Evolutionary conservation across 2,888 invertebrate species (phyloP).

Genomic region (Tinea semifulvella): DNA sequence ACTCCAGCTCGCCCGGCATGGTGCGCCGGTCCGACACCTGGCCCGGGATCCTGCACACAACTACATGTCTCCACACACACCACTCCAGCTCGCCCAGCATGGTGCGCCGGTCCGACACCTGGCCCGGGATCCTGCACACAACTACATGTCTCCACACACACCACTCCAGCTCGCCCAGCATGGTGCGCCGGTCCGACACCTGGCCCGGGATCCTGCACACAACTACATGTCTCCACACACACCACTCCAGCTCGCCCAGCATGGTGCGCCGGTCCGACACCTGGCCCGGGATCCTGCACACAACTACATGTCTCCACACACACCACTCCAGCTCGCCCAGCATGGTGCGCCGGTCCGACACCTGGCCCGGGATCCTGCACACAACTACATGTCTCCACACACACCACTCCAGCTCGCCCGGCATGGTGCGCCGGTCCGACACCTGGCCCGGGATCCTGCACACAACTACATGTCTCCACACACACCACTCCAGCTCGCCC

Average conservation of each 20-base stretch:
- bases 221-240: too few species aligned
- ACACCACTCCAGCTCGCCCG: conserved; percentile 99
- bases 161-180: conserved; percentile 99
- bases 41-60: conserved; percentile 94
- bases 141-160: too few species aligned
- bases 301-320: too few species aligned
- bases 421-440: conserved; percentile 94
- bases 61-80: too few species aligned
- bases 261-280: conserved; percentile 94
- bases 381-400: too few species aligned
- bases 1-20: conserved; percentile 98
- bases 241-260: conserved; percentile 99
- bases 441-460: conserved; percentile 94
- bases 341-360: conserved; percentile 95
- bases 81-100: conserved; percentile 99
- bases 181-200: conserved; percentile 92
- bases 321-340: conserved; percentile 99
- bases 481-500: conserved; percentile 99
- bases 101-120: conserved; percentile 91
- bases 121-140: conserved; percentile 94
- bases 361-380: conserved; percentile 93
- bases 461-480: too few species aligned
- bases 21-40: conserved; percentile 93
- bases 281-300: conserved; percentile 93
- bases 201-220: conserved; percentile 95